Evolutionary conservation across 2,888 invertebrate genomes (phyloP).

Genomic region (Furcula furcula): DNA sequence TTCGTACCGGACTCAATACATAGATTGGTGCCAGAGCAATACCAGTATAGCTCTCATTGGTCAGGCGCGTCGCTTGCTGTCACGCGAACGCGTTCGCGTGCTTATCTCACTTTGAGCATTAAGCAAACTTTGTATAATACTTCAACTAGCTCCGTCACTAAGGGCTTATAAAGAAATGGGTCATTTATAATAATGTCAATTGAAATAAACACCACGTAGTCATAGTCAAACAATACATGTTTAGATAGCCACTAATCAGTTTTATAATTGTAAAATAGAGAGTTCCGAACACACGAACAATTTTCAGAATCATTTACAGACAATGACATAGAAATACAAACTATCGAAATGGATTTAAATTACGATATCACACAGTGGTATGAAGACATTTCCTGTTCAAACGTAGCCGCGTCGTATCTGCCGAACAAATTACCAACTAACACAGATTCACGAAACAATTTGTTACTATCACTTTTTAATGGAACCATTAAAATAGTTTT

Average conservation of each 20-base stretch:
- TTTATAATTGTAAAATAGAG: conserved; percentile 8
- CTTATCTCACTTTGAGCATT: too few species aligned
- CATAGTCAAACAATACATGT: conserved; percentile 7
- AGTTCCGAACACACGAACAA: conserved; percentile 15
- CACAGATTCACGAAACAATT: conserved; percentile 58
- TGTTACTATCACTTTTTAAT: conserved; percentile 77
- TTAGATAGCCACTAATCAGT: conserved; percentile 5
- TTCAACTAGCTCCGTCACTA: too few species aligned
- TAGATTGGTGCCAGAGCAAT: too few species aligned
- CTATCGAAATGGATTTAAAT: conserved; percentile 32
- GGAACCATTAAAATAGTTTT: conserved; percentile 71
- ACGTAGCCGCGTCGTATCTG: conserved; percentile 39
- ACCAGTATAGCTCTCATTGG: too few species aligned
- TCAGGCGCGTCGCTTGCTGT: too few species aligned
- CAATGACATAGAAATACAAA: conserved; percentile 21
- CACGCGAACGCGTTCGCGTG: too few species aligned
- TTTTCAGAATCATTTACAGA: conserved; percentile 9
- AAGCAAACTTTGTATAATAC: too few species aligned
- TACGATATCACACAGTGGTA: conserved; percentile 38
- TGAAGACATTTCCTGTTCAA: conserved; percentile 52
- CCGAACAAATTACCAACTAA: conserved; percentile 32
- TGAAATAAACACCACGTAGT: conserved; percentile 6
- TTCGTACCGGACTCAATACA: too few species aligned
- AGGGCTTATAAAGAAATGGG: too few species aligned
- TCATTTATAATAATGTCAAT: too few species aligned